Base-by-base conservation (phyloP, 1,140 invertebrate genomes). In the Leptopilina clavipes region DNA sequence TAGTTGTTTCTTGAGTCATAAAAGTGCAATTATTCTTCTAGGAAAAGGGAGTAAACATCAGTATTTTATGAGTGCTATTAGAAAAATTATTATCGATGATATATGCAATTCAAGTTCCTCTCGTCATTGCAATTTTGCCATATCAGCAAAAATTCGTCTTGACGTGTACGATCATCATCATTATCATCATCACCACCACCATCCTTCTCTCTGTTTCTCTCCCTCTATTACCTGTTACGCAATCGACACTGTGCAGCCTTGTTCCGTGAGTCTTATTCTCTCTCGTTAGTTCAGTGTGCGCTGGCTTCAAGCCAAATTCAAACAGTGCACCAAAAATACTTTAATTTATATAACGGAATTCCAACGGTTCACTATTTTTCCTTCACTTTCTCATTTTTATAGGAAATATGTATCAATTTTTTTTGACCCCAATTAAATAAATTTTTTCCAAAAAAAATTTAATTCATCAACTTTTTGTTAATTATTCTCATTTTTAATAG, bases 321-420 rank as follows among this genome's bases (percentile, higher is more conserved):
- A 85, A 88, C 82, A 79, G 80, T 83, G 73, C 83, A 84, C 85
- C 86, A 79, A 83, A n/a, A 89, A 89, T 89, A 89, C 82, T 80
- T 44, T 74, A 84, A 86, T 90, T 90, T 89, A 90, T 85, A 85
- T 89, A 90, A 90, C 86, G 76, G 72, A 76, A 76, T 81, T 78
- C 79, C 77, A 71, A 72, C 44, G 48, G 71, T 78, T 80, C 74
- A 9, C 25, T 52, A 48, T 75, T 31, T 48, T 40, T 40, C 7
- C n/a, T n/a, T n/a, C n/a, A n/a, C n/a, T n/a, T n/a, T n/a, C n/a
- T n/a, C n/a, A n/a, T n/a, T 25, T 56, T 25, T 8, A 14, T 10
- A 43, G 12, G 17, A 77, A 73, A 31, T 25, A 65, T 65, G 19
- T 25, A 65, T 37, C 22, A 37, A 10, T 59, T 59, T 65, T 65